Conservation (phyloP, 2,888 invertebrate genomes). For the Merodon equestris region DNA sequence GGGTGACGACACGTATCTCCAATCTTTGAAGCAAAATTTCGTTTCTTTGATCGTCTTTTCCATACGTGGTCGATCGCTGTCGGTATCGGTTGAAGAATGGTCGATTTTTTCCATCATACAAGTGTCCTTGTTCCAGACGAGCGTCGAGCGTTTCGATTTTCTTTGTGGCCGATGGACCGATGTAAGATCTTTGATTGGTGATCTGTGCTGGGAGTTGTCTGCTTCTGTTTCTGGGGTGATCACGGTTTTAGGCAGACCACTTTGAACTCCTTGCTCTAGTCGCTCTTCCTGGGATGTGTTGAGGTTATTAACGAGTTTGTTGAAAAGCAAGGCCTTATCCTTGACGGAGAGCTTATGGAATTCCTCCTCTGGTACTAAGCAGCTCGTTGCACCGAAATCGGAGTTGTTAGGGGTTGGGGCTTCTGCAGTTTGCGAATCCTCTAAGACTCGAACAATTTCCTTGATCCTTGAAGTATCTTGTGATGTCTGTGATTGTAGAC, state of each 20-base stretch:
- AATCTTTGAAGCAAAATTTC: constrained; percentile 6
- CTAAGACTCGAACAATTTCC: no score
- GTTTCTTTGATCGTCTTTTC: constrained; percentile 16
- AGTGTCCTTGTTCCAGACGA: constrained; percentile 64
- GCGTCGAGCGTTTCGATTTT: constrained; percentile 73
- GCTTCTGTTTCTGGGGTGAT: constrained; percentile 70
- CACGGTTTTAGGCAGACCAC: no score
- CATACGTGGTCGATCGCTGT: constrained; percentile 69
- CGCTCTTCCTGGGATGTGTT: no score
- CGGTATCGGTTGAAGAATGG: constrained; percentile 74
- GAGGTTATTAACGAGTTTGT: constrained; percentile 23
- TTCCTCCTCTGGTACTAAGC: constrained; percentile 74
- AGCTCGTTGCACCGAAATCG: no score
- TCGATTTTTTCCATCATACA: constrained; percentile 72
- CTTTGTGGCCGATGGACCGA: constrained; percentile 73
- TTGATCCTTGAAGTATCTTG: no score
- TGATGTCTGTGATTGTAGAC: no score
- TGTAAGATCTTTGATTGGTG: constrained; percentile 34
- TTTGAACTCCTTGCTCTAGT: no score
- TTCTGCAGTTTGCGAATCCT: no score
- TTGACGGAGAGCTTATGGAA: constrained; percentile 75
- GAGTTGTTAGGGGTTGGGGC: no score
- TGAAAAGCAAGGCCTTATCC: constrained; percentile 75
- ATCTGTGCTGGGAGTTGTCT: constrained; percentile 34
- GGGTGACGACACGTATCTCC: background rate